These are phyloP conservation scores for Corbicula japonica DNA, from an alignment of 2,888 invertebrate genomes.

Conservation along the genomic window DNA sequence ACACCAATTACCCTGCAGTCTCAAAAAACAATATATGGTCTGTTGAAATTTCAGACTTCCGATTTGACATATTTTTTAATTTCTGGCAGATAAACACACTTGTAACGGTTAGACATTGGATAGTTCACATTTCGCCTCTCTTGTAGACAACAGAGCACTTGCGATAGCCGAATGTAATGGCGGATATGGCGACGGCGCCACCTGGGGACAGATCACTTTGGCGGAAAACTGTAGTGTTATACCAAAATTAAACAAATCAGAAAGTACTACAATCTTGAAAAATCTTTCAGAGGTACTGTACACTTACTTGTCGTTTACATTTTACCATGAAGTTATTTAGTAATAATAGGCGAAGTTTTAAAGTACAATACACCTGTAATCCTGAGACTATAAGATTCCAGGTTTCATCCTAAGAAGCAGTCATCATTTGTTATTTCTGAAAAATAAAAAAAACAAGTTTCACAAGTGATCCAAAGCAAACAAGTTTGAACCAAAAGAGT, in stretches of 20 bases:
- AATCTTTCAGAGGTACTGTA: slow-evolving; percentile 58
- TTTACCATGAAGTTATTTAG: neutral
- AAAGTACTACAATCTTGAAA: slow-evolving; percentile 43
- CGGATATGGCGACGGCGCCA: slow-evolving; percentile 41
- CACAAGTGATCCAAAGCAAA: too few relatives aligned
- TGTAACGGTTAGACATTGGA: neutral
- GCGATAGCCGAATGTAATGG: slow-evolving; percentile 43
- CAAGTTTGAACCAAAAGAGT: too few relatives aligned
- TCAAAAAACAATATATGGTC: neutral
- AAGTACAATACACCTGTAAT: too few relatives aligned
- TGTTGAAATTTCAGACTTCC: neutral
- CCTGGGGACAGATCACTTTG: slow-evolving; percentile 25
- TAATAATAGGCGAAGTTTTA: neutral
- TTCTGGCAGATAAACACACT: neutral
- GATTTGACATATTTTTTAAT: neutral
- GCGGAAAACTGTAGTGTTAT: slow-evolving; percentile 21
- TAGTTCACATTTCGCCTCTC: neutral
- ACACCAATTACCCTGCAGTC: neutral
- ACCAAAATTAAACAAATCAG: slow-evolving; percentile 34
- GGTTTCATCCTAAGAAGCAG: too few relatives aligned
- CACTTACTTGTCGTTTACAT: too few relatives aligned
- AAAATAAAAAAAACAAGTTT: too few relatives aligned
- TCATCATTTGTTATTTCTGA: too few relatives aligned
- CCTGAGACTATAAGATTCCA: too few relatives aligned
- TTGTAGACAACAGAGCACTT: slow-evolving; percentile 28